Base-by-base conservation (phyloP, 2,888 invertebrate genomes). In the Aquatica leii region DNA sequence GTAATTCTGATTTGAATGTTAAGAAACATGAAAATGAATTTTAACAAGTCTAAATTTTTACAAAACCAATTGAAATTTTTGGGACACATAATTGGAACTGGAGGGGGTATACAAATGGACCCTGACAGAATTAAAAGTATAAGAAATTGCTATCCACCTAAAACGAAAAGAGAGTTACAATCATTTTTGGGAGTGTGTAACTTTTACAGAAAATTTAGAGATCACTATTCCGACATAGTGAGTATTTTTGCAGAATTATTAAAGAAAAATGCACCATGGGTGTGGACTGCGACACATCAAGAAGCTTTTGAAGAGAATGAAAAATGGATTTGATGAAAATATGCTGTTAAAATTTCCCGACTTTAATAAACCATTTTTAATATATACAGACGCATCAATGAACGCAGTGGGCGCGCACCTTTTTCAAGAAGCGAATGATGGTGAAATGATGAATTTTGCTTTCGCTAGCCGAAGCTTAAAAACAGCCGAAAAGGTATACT, bases 381-480 rank as follows among this genome's bases (percentile, higher is more conserved):
- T 55, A 9, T 9, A 41, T 5, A 55, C 55, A 1, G 24, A 55
- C 12, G 46, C 43, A 4, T 55, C 34, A 52, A 43, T 66, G 43
- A 3, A 46, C 62, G 8, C 46, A 68, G 8, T 71, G 59, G 17
- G 34, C 56, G 24, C 61, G 48, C 17, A 37, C 11, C 15, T 53
- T 12, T 53, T 21, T 34, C 53, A 53, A 35, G n/a, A 34, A 12
- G 15, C 11, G 8, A 12, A 31, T 3, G 35, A 53, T 14, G 18
- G 12, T 3, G 17, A 49, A 8, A 48, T 66, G 1, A 1, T 15
- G 50, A 58, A 11, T 15, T 31, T 58, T 14, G 49, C 34, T 2
- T 56, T 20, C 15, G 57, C 48, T 1, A 58, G 58, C n/a, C n/a
- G 58, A 31, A 14, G n/a, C 12, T 17, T 58, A 14, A n/a, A 17